Evolutionary conservation across 2,113 vertebrate species (phyloP).

Genomic region (Panthera leo): DNA sequence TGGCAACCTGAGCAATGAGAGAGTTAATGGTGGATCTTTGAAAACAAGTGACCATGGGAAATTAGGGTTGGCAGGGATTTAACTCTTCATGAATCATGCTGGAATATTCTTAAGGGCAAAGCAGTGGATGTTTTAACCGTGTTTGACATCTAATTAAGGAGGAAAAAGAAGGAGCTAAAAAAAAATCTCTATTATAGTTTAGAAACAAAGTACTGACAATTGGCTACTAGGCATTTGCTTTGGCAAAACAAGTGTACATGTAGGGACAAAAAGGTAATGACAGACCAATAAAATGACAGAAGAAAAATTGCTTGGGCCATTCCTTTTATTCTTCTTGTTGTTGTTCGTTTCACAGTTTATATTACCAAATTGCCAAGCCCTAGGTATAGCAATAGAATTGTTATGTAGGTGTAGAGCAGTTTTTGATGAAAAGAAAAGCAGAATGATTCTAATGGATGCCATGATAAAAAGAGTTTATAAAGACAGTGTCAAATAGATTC

Average conservation of each 20-base stretch:
- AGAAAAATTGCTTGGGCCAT: slow-evolving; percentile 77
- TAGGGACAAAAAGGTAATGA: slow-evolving; percentile 76
- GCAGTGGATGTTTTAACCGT: slow-evolving; percentile 78
- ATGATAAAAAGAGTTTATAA: not conserved
- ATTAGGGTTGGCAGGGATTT: slow-evolving; percentile 87
- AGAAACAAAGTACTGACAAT: slow-evolving; percentile 76
- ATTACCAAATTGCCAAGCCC: slow-evolving; percentile 64
- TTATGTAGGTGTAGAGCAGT: slow-evolving; percentile 19
- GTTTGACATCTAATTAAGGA: slow-evolving; percentile 85
- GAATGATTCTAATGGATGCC: slow-evolving; percentile 61
- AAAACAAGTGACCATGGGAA: slow-evolving; percentile 89
- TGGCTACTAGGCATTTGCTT: slow-evolving; percentile 74
- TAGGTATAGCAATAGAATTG: slow-evolving; percentile 23
- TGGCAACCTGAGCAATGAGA: slow-evolving; percentile 81
- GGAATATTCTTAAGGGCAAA: slow-evolving; percentile 79
- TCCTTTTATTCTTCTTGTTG: slow-evolving; percentile 39
- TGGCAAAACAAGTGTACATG: slow-evolving; percentile 61
- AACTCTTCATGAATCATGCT: slow-evolving; percentile 84
- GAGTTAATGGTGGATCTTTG: slow-evolving; percentile 83
- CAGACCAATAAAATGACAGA: slow-evolving; percentile 77
- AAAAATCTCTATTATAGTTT: slow-evolving; percentile 73
- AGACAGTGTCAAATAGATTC: not conserved
- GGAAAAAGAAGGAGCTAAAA: slow-evolving; percentile 77
- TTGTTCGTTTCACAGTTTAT: slow-evolving; percentile 58
- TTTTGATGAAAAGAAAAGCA: slow-evolving; percentile 56